Evolutionary conservation across 2,797 vertebrate genomes (phyloP).

Genomic region (Gila robusta): DNA sequence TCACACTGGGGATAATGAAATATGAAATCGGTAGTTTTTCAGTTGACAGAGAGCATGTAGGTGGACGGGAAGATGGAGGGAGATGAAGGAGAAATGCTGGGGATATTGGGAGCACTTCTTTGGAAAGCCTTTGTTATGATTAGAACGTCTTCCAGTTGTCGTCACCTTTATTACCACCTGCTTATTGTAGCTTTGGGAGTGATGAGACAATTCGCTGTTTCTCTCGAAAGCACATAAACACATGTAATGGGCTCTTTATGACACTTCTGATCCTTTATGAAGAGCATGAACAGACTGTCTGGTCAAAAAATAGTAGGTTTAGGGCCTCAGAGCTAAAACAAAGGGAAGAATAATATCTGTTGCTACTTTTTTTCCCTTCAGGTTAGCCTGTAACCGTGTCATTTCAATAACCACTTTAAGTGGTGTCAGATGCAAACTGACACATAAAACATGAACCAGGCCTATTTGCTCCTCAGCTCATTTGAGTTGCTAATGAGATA

Average conservation of each 20-base stretch:
- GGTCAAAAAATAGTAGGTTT: constrained; percentile 74
- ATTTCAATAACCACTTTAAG: constrained; percentile 79
- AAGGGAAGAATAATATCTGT: constrained; percentile 41
- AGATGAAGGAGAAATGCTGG: constrained; percentile 22
- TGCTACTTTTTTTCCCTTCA: constrained; percentile 77
- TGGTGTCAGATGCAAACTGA: constrained; percentile 81
- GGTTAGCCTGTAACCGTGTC: constrained; percentile 79
- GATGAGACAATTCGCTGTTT: constrained; percentile 25
- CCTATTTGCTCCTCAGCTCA: constrained; percentile 81
- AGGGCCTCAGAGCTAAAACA: constrained; percentile 66
- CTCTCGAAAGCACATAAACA: constrained; percentile 38
- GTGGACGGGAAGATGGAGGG: constrained; percentile 13
- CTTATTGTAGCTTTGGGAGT: constrained; percentile 46
- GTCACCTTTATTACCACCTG: constrained; percentile 44
- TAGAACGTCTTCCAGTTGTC: constrained; percentile 29
- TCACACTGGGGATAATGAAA: constrained; percentile 54
- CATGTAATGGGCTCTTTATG: constrained; percentile 36
- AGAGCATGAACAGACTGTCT: constrained; percentile 81
- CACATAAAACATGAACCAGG: constrained; percentile 83
- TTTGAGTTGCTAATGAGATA: constrained; percentile 89
- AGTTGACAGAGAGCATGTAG: constrained; percentile 25
- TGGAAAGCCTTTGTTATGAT: constrained; percentile 41
- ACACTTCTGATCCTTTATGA: constrained; percentile 66
- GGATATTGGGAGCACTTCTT: constrained; percentile 4
- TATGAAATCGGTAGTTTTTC: constrained; percentile 47